Evolutionary conservation across 2,797 vertebrate genomes (phyloP), one percentile per base, ranked within the genome.

Genomic region (Schizopygopsis pylzovi): DNA sequence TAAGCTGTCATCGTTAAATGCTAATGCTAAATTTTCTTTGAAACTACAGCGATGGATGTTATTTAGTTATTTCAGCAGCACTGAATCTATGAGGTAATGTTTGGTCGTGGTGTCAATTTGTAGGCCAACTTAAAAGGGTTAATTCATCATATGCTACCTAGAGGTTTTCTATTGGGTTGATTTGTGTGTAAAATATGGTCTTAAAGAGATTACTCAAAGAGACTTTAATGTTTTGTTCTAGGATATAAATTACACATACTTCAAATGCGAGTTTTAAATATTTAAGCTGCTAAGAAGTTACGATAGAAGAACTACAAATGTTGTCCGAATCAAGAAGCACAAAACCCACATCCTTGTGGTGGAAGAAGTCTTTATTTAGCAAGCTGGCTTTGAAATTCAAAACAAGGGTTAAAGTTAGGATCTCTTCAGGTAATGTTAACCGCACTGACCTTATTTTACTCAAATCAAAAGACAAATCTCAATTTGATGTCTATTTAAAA

Each of bases 71-170:
- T 81, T 81, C 41, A 81, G 13, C 33, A 41, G 13, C 33, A 41
- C 20, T 10, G 33, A 67, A 2, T 67, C 25, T 80, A 16, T 67
- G 78, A 47, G 43, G 13, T 43, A 79, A 79, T 61, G 12, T 25
- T 59, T 2, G 4, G 37, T 79, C 22, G 22, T 61, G 76, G 25
- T 1, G 37, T 79, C 54, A 41, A 61, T 25, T 78, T 61, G 7
- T 79, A 79, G 76, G 56, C 54, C 77, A 79, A 61, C 56, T 63
- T 6, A 37, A 37, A 6, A 67, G 41, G 61, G 61, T 9, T 49
- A 67, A 67, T 67, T 80, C 43, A 22, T 80, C 79, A 80, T 33
- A 25, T 33, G 18, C 28, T 67, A 11, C 45, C 41, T 20, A 49
- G 43, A 80, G 25, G 33, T 20, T 65, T 28, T 73, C 65, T 67